Conservation (phyloP, 2,113 vertebrate species). For the Oreotrochilus melanogaster region DNA sequence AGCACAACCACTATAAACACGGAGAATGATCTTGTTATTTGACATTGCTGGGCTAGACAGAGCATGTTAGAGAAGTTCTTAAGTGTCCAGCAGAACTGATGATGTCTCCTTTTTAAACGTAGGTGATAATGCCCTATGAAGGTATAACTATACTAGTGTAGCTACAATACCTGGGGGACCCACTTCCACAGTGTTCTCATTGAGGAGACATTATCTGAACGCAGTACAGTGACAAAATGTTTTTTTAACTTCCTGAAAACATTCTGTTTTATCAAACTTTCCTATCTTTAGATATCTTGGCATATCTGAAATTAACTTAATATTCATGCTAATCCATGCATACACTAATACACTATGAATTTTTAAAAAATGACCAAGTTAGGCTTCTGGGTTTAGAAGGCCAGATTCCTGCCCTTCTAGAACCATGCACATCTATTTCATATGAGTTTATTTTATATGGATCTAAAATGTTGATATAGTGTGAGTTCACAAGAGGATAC, state of each 20-base stretch:
- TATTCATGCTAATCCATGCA: background rate
- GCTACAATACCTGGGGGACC: background rate
- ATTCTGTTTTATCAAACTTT: rapidly evolving
- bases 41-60: background rate
- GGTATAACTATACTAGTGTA: background rate
- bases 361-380: background rate
- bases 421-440: background rate
- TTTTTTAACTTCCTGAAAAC: background rate
- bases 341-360: background rate
- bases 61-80: background rate
- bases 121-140: background rate
- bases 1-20: background rate
- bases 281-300: background rate
- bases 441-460: background rate
- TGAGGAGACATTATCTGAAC: background rate
- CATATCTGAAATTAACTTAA: background rate
- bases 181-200: background rate
- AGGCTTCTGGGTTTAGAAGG: background rate
- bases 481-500: constrained; percentile 41
- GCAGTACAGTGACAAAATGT: background rate
- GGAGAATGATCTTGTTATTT: background rate
- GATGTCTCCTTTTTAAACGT: background rate
- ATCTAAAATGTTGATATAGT: background rate
- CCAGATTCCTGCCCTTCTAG: background rate
- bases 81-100: background rate